Conservation (phyloP, 2,888 invertebrate genomes). For the Seira sanloemensis region DNA sequence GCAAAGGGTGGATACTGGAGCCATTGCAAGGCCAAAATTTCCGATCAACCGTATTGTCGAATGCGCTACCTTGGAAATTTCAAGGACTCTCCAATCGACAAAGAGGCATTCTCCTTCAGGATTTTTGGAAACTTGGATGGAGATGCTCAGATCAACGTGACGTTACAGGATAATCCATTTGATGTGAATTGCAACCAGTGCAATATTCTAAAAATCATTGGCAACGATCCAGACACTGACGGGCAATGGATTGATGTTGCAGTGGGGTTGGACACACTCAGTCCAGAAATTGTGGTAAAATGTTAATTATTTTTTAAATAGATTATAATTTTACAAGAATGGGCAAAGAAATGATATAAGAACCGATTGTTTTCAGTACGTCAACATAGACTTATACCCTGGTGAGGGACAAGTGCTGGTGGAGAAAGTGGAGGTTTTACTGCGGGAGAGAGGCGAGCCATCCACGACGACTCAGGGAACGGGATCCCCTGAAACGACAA, state of each 20-base stretch:
- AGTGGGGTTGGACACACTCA: not conserved
- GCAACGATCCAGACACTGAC: not conserved
- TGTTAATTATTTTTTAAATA: too few relatives aligned
- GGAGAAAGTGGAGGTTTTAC: not conserved
- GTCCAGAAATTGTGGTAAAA: too few relatives aligned
- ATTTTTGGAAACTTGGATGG: constrained; percentile 10
- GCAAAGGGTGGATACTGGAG: constrained; percentile 24
- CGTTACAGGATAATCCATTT: not conserved
- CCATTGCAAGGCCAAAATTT: not conserved
- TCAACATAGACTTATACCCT: not conserved
- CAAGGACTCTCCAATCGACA: not conserved
- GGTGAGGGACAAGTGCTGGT: not conserved
- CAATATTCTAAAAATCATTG: not conserved
- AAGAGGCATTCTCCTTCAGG: not conserved
- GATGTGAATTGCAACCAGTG: not conserved
- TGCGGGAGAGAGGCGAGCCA: not conserved
- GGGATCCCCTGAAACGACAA: not conserved
- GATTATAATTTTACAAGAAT: too few relatives aligned
- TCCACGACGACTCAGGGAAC: not conserved
- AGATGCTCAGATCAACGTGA: constrained; percentile 9
- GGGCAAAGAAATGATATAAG: too few relatives aligned
- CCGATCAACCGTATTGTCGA: not conserved
- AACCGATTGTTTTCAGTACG: too few relatives aligned
- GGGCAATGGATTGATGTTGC: not conserved
- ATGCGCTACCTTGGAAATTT: not conserved